Evolutionary conservation across 2,797 vertebrate genomes (phyloP).

Genomic region (Epinephelus malabaricus): DNA sequence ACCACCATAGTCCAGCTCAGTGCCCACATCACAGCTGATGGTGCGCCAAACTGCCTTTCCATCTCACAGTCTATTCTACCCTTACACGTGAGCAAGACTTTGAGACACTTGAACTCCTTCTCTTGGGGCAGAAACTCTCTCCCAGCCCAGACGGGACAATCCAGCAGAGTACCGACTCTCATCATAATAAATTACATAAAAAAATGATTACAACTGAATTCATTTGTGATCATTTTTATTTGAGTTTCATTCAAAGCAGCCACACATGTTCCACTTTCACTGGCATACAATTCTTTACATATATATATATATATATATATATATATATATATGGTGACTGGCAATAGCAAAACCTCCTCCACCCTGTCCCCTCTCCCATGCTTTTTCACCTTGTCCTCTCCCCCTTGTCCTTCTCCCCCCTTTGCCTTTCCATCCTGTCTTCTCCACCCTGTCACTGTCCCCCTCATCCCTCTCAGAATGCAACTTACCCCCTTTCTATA

Average conservation of each 20-base stretch:
- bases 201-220: not conserved
- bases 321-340: not conserved
- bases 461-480: not conserved
- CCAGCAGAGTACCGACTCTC: too few species aligned
- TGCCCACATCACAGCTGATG: too few species aligned
- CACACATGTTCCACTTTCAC: not conserved
- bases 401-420: not conserved
- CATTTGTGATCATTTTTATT: slow-evolving; percentile 18
- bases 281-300: not conserved
- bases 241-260: not conserved
- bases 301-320: not conserved
- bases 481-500: not conserved
- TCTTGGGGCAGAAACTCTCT: too few species aligned
- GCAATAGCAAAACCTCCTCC: not conserved
- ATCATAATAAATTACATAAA: too few species aligned
- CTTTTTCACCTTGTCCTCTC: not conserved
- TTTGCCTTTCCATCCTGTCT: not conserved
- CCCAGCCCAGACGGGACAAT: too few species aligned
- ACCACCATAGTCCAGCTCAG: too few species aligned
- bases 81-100: too few species aligned
- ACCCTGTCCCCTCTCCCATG: not conserved
- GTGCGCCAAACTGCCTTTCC: too few species aligned
- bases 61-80: too few species aligned
- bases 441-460: too few species aligned
- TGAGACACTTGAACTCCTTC: too few species aligned